These are phyloP conservation scores for Choloepus didactylus DNA, from an alignment of 2,797 vertebrate species.

Conservation along the genomic window DNA sequence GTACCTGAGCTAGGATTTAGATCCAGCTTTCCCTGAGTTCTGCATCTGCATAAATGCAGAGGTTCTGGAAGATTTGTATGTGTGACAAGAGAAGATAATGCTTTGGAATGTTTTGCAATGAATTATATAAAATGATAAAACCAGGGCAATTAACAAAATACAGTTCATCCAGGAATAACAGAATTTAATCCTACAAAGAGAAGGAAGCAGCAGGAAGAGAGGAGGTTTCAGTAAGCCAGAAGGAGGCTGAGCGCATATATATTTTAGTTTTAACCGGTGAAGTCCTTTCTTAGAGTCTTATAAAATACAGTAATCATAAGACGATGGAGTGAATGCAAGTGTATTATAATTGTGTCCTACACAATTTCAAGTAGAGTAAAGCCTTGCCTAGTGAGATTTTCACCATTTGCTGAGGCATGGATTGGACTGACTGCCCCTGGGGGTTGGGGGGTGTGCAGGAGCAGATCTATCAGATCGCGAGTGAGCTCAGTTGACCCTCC, in stretches of 20 bases:
- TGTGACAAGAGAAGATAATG: constrained; percentile 13
- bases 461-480: neutral
- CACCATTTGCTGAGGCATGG: neutral
- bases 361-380: neutral
- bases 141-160: neutral
- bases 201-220: constrained; percentile 25
- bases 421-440: neutral
- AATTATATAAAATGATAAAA: constrained; percentile 36
- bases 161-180: neutral
- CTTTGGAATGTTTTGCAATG: constrained; percentile 26
- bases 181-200: constrained; percentile 22
- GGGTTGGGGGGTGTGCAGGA: too few species aligned
- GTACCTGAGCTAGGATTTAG: neutral
- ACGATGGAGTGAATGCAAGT: neutral
- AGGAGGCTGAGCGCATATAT: neutral
- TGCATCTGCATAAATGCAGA: neutral
- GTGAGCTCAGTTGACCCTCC: neutral
- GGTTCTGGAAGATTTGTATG: neutral
- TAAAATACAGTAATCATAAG: neutral
- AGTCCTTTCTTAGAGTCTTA: neutral
- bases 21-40: neutral
- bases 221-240: neutral
- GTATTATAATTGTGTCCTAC: neutral
- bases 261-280: neutral
- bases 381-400: neutral